Evolutionary conservation across 1,140 invertebrate species (phyloP).

Genomic region (Conus ventricosus): DNA sequence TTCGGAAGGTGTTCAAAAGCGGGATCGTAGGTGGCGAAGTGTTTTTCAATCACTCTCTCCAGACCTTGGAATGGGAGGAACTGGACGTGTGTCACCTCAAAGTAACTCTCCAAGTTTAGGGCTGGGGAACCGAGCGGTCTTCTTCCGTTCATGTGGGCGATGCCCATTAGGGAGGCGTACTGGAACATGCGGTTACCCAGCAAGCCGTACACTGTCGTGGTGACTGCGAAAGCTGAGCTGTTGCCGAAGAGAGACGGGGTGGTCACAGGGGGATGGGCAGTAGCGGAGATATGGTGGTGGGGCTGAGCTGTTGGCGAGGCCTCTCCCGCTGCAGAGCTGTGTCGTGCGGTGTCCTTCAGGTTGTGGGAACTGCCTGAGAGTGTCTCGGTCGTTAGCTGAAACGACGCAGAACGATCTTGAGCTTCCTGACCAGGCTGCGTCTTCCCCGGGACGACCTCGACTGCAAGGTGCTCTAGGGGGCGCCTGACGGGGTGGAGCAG

Average conservation of each 20-base stretch:
- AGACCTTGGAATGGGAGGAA: background rate
- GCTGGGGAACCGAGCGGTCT: constrained; percentile 37
- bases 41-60: background rate
- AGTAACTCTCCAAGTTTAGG: background rate
- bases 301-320: no score
- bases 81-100: background rate
- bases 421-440: no score
- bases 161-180: constrained; percentile 55
- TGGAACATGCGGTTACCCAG: constrained; percentile 61
- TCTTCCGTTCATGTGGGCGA: constrained; percentile 48
- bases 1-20: constrained; percentile 30
- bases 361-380: no score
- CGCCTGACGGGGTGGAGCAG: background rate
- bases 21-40: constrained; percentile 36
- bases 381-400: no score
- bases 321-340: no score
- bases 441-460: no score
- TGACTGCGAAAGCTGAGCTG: background rate
- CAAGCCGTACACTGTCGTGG: background rate
- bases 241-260: background rate
- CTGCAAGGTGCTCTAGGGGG: no score
- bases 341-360: no score
- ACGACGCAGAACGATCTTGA: no score
- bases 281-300: no score
- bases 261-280: no score